Evolutionary conservation across 2,888 invertebrate genomes (phyloP), one percentile per base, ranked within the genome.

Genomic region (Agrochola lychnidis): DNA sequence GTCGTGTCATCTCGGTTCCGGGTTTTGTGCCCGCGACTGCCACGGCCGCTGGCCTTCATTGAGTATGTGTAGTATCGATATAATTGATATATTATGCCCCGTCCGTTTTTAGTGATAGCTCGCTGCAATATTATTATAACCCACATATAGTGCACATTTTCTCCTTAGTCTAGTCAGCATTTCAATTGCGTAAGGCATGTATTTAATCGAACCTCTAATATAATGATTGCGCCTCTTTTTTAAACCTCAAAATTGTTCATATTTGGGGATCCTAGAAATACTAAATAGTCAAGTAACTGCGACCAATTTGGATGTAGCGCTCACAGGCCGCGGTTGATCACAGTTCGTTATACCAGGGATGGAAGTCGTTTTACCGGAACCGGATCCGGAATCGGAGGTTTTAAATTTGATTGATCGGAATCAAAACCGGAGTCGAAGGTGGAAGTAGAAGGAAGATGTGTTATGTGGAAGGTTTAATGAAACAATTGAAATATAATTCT

Each of bases 91-190:
- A 36, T 36, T 36, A 36, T 36, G 36, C 6, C 1, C 12, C 36
- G 30, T 72, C 14, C 22, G 79, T 61, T 79, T 73, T 61, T 25
- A 79, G 36, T 12, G 19, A 1, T 0, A 40, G 53, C 30, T 61
- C 79, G 57, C 22, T 79, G 73, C 79, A 61, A 78, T 66, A 79
- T 53, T 73, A 62, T 19, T 25, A 73, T 62, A 76, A 62, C 25
- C 30, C 62, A 30, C 30, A 30, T 30, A 30, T 30, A 67, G 53
- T 81, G 62, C 80, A 81, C 81, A 59, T 64, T 68, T 53, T 57
- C 42, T 56, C 59, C 63, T 71, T 48, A 48, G 57, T 70, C 16
- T 56, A 68, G n/a, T 40, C n/a, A 56, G 4, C n/a, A 56, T 2
- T 10, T 19, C 4, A 36, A 51, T 14, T 30, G 6, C 19, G 9